These are phyloP conservation scores for Ginglymostoma cirratum DNA, from an alignment of 2,113 vertebrate species.

Conservation along the genomic window DNA sequence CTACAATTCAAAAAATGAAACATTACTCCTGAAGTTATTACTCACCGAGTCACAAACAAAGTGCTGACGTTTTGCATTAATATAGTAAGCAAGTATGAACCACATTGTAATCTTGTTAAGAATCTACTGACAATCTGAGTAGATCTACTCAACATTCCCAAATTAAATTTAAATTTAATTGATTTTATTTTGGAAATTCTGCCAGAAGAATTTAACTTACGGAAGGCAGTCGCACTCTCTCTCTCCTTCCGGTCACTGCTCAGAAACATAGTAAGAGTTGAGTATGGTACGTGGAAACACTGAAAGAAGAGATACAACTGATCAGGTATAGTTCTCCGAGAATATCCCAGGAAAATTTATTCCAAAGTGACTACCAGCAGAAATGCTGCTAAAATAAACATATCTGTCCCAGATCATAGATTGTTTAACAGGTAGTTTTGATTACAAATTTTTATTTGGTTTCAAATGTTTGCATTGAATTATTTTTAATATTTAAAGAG, in stretches of 20 bases:
- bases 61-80: background rate
- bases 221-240: slow-evolving; percentile 87
- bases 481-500: background rate
- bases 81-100: background rate
- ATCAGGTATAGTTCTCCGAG: background rate
- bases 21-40: background rate
- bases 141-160: background rate
- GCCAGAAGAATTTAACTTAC: slow-evolving; percentile 57
- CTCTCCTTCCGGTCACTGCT: slow-evolving; percentile 79
- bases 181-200: slow-evolving; percentile 1
- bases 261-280: slow-evolving; percentile 93
- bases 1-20: background rate
- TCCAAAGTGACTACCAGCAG: background rate
- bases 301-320: slow-evolving; percentile 45
- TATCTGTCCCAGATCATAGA: background rate
- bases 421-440: background rate
- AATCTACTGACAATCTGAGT: background rate
- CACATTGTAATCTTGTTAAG: background rate
- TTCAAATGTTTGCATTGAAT: background rate
- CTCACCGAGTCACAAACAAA: background rate
- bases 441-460: background rate
- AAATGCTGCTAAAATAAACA: background rate
- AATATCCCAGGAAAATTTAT: background rate
- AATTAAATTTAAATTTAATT: background rate
- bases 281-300: slow-evolving; percentile 92